Conservation (phyloP, 2,888 invertebrate genomes). For the Zygaena filipendulae region DNA sequence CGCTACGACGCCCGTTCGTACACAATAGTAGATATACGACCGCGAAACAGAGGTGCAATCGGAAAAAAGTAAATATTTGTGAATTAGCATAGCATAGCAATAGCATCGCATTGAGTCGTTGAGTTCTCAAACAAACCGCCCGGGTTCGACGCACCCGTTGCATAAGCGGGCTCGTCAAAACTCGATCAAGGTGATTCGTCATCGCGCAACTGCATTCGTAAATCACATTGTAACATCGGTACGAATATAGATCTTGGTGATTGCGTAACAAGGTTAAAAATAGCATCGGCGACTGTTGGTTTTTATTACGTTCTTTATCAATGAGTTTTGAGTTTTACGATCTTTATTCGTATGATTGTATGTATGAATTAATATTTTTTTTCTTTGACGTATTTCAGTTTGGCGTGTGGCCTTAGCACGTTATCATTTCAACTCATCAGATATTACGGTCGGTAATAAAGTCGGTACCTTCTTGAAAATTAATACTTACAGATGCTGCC, state of each 20-base stretch:
- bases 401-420: no score
- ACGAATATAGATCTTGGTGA: conserved; percentile 6
- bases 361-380: no score
- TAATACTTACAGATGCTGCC: no score
- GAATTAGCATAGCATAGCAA: conserved; percentile 26
- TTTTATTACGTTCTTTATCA: neutral
- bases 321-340: no score
- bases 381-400: no score
- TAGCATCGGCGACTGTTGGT: neutral
- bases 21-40: conserved; percentile 13
- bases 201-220: conserved; percentile 19
- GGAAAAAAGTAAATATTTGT: conserved; percentile 42
- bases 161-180: conserved; percentile 51
- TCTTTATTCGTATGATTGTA: no score
- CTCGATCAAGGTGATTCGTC: conserved; percentile 55
- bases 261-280: conserved; percentile 5
- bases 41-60: conserved; percentile 26
- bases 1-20: no score
- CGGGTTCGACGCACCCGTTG: conserved; percentile 43
- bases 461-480: no score
- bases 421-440: no score
- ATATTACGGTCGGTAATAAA: no score
- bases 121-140: conserved; percentile 6
- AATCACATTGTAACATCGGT: conserved; percentile 11
- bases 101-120: no score